These are phyloP conservation scores for Enteromius radiatus DNA, from an alignment of 2,797 vertebrate genomes.

Conservation along the genomic window DNA sequence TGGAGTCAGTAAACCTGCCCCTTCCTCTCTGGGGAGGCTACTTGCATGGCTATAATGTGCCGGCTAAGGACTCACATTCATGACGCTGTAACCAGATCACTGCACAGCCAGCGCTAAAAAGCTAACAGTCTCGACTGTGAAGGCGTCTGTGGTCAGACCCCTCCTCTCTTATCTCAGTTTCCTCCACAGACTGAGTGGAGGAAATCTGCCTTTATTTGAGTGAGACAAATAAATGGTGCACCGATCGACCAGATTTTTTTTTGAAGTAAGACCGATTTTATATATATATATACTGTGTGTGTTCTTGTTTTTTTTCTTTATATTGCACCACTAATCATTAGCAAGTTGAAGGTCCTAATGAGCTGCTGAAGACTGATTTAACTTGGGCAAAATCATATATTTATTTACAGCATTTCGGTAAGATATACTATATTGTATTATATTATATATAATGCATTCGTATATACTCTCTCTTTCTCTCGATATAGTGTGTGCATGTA, in stretches of 20 bases:
- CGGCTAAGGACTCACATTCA: constrained; percentile 78
- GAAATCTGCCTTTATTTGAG: constrained; percentile 70
- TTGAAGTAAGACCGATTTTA: neutral
- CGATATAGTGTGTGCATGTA: neutral
- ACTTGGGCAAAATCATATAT: neutral
- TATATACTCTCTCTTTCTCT: neutral
- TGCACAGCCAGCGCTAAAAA: constrained; percentile 78
- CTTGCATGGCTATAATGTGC: constrained; percentile 80
- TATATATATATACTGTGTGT: neutral
- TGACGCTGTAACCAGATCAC: constrained; percentile 86
- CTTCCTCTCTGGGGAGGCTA: constrained; percentile 80
- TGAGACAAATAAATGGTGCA: constrained; percentile 67
- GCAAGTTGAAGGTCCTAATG: neutral
- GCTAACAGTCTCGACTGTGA: constrained; percentile 79
- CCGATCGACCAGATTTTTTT: constrained; percentile 56
- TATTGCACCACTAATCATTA: neutral
- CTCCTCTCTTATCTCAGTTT: constrained; percentile 76
- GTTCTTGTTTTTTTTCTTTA: neutral
- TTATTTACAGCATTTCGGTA: neutral
- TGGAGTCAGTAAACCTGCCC: constrained; percentile 83
- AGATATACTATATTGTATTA: neutral
- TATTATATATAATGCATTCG: neutral
- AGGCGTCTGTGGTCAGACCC: constrained; percentile 81
- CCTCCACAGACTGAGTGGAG: constrained; percentile 72
- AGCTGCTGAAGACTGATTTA: neutral